Evolutionary conservation across 2,797 vertebrate species (phyloP).

Genomic region (Ispidina lecontei): DNA sequence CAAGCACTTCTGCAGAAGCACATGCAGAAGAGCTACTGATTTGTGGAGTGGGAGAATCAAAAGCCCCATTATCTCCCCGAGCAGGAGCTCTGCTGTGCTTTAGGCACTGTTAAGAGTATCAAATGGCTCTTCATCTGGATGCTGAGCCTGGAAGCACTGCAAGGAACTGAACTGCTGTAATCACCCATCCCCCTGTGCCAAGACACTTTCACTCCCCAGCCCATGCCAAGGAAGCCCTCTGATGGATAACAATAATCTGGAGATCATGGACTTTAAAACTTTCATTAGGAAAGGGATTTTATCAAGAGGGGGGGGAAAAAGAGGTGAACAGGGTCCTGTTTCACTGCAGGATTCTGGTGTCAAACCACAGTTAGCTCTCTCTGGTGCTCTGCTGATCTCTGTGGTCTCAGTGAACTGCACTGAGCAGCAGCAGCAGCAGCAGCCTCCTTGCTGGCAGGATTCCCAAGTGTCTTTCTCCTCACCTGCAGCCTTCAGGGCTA

Average conservation of each 20-base stretch:
- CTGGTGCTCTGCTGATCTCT: conserved; percentile 42
- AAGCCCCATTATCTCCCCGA: not conserved
- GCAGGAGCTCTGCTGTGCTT: not conserved
- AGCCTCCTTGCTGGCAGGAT: not conserved
- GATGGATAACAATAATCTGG: conserved; percentile 19
- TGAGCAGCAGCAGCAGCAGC: not conserved
- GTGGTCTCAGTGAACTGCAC: conserved; percentile 34
- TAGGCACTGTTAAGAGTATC: not conserved
- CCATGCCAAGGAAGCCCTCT: conserved; percentile 22
- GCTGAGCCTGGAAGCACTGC: not conserved
- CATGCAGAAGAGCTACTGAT: not conserved
- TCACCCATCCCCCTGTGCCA: not conserved
- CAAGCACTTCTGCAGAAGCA: not conserved
- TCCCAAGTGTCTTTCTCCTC: not conserved
- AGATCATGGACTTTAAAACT: not conserved
- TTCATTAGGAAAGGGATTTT: not conserved
- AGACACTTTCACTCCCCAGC: not conserved
- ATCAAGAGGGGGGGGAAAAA: not conserved
- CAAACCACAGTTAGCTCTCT: conserved; percentile 46
- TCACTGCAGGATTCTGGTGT: not conserved
- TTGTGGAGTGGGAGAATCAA: not conserved
- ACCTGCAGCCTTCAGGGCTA: not conserved
- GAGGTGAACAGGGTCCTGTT: not conserved
- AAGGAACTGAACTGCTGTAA: not conserved
- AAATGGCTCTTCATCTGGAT: not conserved